phyloP scores from a whole-genome alignment of 2,797 vertebrate species.

The Avahi laniger region DNA sequence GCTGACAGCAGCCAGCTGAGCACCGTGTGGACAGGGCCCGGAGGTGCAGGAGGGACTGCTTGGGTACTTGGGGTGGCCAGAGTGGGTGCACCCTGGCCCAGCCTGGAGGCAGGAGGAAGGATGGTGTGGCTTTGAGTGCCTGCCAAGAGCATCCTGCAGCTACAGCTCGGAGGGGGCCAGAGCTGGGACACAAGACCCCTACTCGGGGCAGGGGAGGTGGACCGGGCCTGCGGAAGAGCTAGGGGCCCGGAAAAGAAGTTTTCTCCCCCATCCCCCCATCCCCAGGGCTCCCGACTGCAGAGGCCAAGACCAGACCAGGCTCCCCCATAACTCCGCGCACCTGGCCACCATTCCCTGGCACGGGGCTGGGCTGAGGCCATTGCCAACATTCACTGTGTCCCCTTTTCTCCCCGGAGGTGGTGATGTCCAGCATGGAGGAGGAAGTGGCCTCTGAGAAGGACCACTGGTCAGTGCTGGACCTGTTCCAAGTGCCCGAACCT shows the following conservation, averaged over 20 bases:
- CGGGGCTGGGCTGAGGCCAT: accelerated
- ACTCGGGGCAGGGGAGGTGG: background rate
- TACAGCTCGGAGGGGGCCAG: background rate
- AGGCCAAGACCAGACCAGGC: background rate
- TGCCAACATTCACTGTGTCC: background rate
- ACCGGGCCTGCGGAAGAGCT: background rate
- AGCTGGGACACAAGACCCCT: background rate
- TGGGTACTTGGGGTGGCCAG: background rate
- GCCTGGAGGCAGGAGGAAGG: background rate
- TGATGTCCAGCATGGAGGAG: conserved; percentile 26
- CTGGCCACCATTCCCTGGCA: background rate
- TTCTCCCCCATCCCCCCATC: background rate
- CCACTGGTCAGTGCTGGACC: background rate
- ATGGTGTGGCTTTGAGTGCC: background rate
- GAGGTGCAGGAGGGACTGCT: background rate
- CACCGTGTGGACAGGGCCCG: background rate
- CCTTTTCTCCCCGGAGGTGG: background rate
- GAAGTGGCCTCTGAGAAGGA: background rate
- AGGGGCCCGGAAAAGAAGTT: background rate
- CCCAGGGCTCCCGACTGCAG: background rate
- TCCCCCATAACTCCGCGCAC: background rate
- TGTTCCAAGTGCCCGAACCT: conserved; percentile 42
- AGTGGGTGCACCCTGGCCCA: background rate
- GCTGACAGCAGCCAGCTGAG: background rate
- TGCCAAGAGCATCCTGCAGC: background rate